phyloP scores from a whole-genome alignment of 2,797 vertebrate genomes.

The Anguilla obscura region DNA sequence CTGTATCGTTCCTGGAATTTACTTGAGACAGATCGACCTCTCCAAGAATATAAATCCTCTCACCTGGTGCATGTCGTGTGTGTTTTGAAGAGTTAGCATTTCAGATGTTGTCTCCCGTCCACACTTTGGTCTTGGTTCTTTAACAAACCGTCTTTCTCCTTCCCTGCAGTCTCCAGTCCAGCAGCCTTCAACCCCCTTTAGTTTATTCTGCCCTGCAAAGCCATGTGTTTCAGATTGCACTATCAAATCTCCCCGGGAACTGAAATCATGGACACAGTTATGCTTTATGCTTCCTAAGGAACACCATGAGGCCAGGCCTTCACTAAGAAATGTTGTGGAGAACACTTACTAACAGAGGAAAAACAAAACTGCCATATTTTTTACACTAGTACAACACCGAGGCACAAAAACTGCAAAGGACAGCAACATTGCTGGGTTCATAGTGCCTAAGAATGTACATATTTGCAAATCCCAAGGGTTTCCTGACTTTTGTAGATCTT shows the following conservation, averaged over 20 bases:
- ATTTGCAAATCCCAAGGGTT: neutral
- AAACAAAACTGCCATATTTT: conserved; percentile 36
- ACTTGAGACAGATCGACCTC: conserved; percentile 4
- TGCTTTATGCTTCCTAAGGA: conserved; percentile 55
- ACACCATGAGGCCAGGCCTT: conserved; percentile 43
- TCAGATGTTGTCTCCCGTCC: conserved; percentile 7
- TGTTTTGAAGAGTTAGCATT: conserved; percentile 7
- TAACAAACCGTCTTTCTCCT: neutral
- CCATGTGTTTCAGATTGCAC: conserved; percentile 57
- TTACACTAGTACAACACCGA: neutral
- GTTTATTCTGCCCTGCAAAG: conserved; percentile 33
- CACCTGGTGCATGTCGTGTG: neutral
- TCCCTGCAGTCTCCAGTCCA: conserved; percentile 17
- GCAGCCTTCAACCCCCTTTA: conserved; percentile 2
- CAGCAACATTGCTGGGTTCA: neutral
- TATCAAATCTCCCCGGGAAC: conserved; percentile 49
- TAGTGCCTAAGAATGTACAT: neutral
- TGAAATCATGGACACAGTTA: conserved; percentile 58
- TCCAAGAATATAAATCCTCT: conserved; percentile 24
- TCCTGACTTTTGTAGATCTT: neutral
- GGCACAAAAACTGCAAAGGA: conserved; percentile 16
- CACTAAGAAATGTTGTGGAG: conserved; percentile 39
- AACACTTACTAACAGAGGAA: conserved; percentile 38
- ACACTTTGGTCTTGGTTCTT: neutral
- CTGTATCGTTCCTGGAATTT: neutral